A percentile compares a stretch with the other conserved stretches of the same genome.
Conservation (phyloP, 2,888 invertebrate species). For the Therioaphis trifolii region DNA sequence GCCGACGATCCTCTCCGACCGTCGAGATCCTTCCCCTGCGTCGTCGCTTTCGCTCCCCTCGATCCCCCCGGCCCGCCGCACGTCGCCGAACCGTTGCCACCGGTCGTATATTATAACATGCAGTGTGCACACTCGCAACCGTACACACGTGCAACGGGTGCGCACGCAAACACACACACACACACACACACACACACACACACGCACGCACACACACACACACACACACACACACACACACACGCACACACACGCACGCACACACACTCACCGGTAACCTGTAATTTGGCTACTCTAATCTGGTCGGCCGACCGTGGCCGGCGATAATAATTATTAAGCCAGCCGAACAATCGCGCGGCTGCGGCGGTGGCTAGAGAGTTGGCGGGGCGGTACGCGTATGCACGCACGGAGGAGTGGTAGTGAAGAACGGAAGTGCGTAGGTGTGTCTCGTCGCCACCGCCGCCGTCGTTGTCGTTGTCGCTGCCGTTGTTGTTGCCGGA, state of each 20-base stretch:
- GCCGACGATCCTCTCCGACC: not conserved
- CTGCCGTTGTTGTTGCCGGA: conserved; percentile 27
- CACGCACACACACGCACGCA: conserved; percentile 8
- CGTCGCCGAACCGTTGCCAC: not conserved
- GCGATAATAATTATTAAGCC: conserved; percentile 54
- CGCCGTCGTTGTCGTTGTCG: not conserved
- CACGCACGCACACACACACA: too few species aligned
- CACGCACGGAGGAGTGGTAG: not conserved
- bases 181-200: too few species aligned
- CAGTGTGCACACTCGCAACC: not conserved
- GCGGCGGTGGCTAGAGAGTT: not conserved
- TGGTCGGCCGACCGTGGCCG: conserved; percentile 59
- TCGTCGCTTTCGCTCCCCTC: not conserved
- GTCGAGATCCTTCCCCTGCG: not conserved
- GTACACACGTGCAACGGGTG: not conserved
- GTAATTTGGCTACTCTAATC: conserved; percentile 59
- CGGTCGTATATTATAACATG: too few species aligned
- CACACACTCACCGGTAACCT: conserved; percentile 44
- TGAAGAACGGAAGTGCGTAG: conserved; percentile 55
- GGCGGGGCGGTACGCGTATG: not conserved
- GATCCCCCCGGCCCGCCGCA: not conserved
- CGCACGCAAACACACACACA: not conserved
- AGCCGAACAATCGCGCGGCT: conserved; percentile 34
- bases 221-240: too few species aligned
- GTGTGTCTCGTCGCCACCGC: conserved; percentile 56